Conservation (phyloP, 2,797 vertebrate species). For the Melanotaenia boesemani region DNA sequence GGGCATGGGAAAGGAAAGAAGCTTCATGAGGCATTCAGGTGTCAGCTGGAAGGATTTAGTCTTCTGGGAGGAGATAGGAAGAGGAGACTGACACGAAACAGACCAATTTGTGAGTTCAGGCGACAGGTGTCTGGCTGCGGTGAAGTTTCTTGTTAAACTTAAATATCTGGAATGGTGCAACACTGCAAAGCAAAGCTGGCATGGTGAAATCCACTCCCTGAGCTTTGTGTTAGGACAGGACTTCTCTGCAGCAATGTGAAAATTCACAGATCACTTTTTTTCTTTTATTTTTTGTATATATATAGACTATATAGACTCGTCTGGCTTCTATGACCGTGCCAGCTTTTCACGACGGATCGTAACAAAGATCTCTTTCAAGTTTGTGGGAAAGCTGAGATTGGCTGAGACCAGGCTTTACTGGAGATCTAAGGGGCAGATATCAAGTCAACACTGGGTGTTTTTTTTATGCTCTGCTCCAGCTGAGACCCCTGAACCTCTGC, state of each 20-base stretch:
- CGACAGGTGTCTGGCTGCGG: conserved; percentile 70
- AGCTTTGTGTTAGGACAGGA: neutral
- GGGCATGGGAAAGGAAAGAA: conserved; percentile 50
- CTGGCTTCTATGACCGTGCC: conserved; percentile 44
- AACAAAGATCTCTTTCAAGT: conserved; percentile 74
- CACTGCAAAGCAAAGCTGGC: conserved; percentile 1
- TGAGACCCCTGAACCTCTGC: conserved; percentile 43
- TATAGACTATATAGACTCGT: conserved; percentile 1
- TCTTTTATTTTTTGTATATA: neutral
- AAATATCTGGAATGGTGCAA: conserved; percentile 22
- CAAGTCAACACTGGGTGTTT: conserved; percentile 51
- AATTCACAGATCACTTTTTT: conserved; percentile 32
- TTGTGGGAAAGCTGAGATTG: conserved; percentile 78
- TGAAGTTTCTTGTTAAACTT: conserved; percentile 18
- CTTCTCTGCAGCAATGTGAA: neutral
- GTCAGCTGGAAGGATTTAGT: conserved; percentile 52
- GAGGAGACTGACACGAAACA: conserved; percentile 44
- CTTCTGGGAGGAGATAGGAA: conserved; percentile 43
- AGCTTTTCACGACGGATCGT: conserved; percentile 62
- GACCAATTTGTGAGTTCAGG: conserved; percentile 49
- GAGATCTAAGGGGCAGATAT: conserved; percentile 79
- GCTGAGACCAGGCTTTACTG: conserved; percentile 75
- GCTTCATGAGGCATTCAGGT: conserved; percentile 55
- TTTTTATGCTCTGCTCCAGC: conserved; percentile 36
- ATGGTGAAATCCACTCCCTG: neutral